Evolutionary conservation across 2,797 vertebrate species (phyloP).

Genomic region (Odontamblyopus rebecca): DNA sequence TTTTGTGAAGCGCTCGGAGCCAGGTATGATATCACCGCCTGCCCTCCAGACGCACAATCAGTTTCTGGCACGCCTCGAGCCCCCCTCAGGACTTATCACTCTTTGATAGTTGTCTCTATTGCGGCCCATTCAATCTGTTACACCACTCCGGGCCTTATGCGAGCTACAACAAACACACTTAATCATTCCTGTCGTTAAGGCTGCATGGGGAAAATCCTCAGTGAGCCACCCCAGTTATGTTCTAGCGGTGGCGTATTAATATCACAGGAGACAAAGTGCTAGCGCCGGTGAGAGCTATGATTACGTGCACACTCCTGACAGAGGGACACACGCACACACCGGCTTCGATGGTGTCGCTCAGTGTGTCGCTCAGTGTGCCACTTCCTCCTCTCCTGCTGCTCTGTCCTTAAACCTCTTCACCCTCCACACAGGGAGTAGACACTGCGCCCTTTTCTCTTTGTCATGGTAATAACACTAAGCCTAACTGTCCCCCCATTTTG

Average conservation of each 20-base stretch:
- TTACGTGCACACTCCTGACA: constrained; percentile 46
- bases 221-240: constrained; percentile 46
- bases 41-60: constrained; percentile 73
- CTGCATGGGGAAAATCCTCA: constrained; percentile 45
- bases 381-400: constrained; percentile 80
- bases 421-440: constrained; percentile 74
- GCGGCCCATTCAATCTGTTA: constrained; percentile 67
- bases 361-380: constrained; percentile 64
- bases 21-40: constrained; percentile 74
- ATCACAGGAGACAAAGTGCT: constrained; percentile 60
- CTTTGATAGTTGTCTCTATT: constrained; percentile 71
- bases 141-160: constrained; percentile 57
- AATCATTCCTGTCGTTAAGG: constrained; percentile 61
- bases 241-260: constrained; percentile 59
- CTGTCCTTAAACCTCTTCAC: constrained; percentile 77
- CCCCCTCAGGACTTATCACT: constrained; percentile 69
- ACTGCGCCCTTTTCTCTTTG: constrained; percentile 77
- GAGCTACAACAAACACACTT: constrained; percentile 63
- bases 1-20: constrained; percentile 65
- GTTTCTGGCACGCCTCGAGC: constrained; percentile 71
- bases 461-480: constrained; percentile 83
- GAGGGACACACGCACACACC: constrained; percentile 37
- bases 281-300: constrained; percentile 49
- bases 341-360: constrained; percentile 36
- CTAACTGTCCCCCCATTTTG: constrained; percentile 80